Conservation (phyloP, 2,888 invertebrate species). For the Cephus pygmeus region DNA sequence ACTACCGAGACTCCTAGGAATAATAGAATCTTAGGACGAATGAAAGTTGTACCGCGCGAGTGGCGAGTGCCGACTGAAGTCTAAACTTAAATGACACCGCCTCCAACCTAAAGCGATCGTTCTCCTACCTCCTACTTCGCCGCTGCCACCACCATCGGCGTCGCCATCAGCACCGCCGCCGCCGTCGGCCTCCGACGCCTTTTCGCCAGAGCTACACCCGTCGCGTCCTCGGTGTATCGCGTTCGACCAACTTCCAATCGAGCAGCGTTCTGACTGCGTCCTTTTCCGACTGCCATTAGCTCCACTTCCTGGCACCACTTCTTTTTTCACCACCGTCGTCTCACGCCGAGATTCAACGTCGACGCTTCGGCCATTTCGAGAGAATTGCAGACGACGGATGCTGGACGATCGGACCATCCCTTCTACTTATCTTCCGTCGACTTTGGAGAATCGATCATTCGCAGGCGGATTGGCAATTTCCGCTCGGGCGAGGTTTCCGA, state of each 20-base stretch:
- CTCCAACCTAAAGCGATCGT: conserved; percentile 61
- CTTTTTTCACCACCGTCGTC: not conserved
- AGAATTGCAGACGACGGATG: too few relatives aligned
- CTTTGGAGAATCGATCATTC: too few relatives aligned
- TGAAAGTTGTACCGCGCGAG: conserved; percentile 49
- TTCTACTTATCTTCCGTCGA: too few relatives aligned
- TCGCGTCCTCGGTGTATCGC: not conserved
- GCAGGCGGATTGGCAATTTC: not conserved
- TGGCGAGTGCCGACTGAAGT: conserved; percentile 62
- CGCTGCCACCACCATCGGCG: conserved; percentile 12
- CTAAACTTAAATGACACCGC: conserved; percentile 59
- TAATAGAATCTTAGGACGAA: conserved; percentile 17
- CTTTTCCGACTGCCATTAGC: not conserved
- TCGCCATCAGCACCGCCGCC: conserved; percentile 40
- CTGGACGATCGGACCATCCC: not conserved
- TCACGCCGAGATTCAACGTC: too few relatives aligned
- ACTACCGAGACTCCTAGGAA: not conserved
- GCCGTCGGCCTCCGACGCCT: conserved; percentile 16
- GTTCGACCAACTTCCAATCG: not conserved
- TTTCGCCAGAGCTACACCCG: not conserved
- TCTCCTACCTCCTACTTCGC: conserved; percentile 5
- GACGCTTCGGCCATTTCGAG: not conserved
- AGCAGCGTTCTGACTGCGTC: not conserved
- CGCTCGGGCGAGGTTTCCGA: not conserved
- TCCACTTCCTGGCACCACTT: not conserved